A percentile compares a stretch with the other conserved stretches of the same genome.
Evolutionary conservation across 2,113 vertebrate species (phyloP).

Genomic region (Triplophysa siluroides): DNA sequence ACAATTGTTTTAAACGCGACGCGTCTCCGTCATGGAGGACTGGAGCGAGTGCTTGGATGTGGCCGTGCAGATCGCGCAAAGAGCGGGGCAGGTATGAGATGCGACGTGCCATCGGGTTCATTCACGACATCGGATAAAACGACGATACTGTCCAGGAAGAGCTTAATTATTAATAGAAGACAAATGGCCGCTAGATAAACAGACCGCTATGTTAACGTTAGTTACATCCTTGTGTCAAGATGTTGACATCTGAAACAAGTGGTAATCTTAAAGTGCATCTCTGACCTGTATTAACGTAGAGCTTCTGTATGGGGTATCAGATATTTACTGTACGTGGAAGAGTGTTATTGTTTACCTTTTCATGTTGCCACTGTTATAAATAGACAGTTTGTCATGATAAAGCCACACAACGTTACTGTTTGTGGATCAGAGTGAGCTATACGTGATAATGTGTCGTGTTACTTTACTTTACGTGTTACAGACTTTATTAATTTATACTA

Average conservation of each 20-base stretch:
- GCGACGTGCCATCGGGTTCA: not conserved
- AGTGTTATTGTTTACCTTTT: not conserved
- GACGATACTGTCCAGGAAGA: not conserved
- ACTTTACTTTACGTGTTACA: too few species aligned
- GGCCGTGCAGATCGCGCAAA: constrained; percentile 54
- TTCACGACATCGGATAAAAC: not conserved
- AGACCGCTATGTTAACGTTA: not conserved
- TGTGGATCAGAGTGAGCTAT: not conserved
- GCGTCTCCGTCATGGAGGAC: constrained; percentile 40
- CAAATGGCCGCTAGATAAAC: not conserved
- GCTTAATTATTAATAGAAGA: too few species aligned
- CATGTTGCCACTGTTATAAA: constrained; percentile 34
- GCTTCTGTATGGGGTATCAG: not conserved
- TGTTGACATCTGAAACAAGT: not conserved
- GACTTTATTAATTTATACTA: too few species aligned
- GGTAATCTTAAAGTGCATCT: not conserved
- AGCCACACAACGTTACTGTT: constrained; percentile 13
- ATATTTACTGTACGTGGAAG: not conserved
- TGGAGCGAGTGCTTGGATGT: constrained; percentile 60
- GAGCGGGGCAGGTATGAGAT: constrained; percentile 54
- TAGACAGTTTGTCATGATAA: constrained; percentile 26
- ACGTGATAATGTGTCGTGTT: not conserved
- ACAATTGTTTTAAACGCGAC: not conserved
- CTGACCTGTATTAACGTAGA: not conserved
- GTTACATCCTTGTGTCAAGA: not conserved